Evolutionary conservation across 2,888 invertebrate genomes (phyloP), one percentile per base, ranked within the genome.

Genomic region (Drosophila aldrichi): DNA sequence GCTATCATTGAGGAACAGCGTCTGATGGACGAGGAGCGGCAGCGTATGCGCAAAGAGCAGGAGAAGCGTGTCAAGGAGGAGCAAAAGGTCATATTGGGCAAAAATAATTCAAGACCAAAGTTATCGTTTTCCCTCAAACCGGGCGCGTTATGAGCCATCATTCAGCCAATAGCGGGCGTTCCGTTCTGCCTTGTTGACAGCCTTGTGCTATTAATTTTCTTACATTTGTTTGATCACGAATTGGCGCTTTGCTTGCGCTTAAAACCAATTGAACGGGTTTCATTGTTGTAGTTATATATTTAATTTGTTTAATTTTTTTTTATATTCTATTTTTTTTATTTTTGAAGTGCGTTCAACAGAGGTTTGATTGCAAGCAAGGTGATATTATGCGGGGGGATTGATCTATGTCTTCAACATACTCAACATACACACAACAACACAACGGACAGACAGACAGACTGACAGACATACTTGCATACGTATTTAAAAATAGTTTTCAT

Each of bases 1-100:
- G 97, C 97, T 75, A 97, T 98, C 95, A 97, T 98, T 76, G 98
- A 98, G 94, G 98, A 98, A 93, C 98, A 98, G 94, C 95, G 98
- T 88, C 96, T 97, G 93, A 97, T 98, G 95, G 97, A 98, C 88
- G 98, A 99, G 94, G 97, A 98, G 92, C 95, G 97, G 82, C 98
- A 98, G 93, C 96, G 96, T 92, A 94, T 98, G 94, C 96, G 97
- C 91, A 97, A 97, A 93, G 98, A 98, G 93, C 97, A 98, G 93
- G 97, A 98, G 92, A 97, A 96, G 91, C 95, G 97, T 89, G 95
- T 96, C 70, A 98, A 97, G 94, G 97, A 98, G 93, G 98, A 98
- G 93, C 98, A 99, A 94, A 98, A 98, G 94, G 97, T 98, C 93
- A 98, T 99, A 89, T 95, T 98, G 90, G 98, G 98, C 85, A 98